Evolutionary conservation across 2,888 invertebrate species (phyloP).

Genomic region (Gibbula magus): DNA sequence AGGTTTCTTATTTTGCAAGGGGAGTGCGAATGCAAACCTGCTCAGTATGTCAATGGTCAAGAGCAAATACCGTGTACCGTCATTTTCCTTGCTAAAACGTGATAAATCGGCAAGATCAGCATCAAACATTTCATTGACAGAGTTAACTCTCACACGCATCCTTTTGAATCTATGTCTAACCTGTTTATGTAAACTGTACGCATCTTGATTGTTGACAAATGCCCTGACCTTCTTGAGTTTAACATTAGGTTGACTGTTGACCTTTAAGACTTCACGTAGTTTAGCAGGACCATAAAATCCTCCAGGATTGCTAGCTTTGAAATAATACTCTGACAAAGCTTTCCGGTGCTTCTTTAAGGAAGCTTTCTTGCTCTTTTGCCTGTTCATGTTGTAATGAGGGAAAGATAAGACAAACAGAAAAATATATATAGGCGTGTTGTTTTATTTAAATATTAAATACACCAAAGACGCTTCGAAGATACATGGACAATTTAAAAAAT

Average conservation of each 20-base stretch:
- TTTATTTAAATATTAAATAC: background rate
- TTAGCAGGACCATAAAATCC: background rate
- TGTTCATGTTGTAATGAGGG: background rate
- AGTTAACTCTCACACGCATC: slow-evolving; percentile 2
- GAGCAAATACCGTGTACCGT: background rate
- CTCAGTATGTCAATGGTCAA: background rate
- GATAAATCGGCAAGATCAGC: background rate
- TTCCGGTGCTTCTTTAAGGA: background rate
- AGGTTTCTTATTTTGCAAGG: background rate
- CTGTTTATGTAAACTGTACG: background rate
- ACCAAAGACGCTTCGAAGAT: background rate
- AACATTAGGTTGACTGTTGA: background rate
- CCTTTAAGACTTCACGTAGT: background rate
- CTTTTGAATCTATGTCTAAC: background rate
- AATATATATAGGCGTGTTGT: background rate
- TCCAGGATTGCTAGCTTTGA: background rate
- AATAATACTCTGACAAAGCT: background rate
- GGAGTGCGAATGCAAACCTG: background rate
- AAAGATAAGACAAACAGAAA: background rate
- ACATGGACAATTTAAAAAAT: no score
- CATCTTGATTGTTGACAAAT: slow-evolving; percentile 9
- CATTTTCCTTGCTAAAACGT: background rate
- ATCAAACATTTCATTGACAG: slow-evolving; percentile 10
- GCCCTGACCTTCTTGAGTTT: background rate
- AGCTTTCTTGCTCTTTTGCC: background rate